These are phyloP conservation scores for Meriones unguiculatus DNA, from an alignment of 2,113 vertebrate genomes.

Conservation along the genomic window DNA sequence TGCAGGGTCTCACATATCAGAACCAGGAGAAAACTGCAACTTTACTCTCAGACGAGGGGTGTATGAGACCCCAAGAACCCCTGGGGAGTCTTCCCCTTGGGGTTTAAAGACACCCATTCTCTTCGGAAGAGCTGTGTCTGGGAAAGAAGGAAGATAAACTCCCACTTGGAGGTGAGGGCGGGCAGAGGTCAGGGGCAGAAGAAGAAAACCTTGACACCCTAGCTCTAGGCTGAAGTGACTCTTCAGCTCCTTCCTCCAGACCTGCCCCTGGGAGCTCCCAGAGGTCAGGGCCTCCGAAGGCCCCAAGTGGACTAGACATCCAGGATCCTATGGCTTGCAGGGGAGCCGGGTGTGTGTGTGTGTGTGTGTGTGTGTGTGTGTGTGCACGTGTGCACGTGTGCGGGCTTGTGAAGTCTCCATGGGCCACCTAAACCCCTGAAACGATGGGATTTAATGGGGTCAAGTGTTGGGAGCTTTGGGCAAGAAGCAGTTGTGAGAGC, in stretches of 20 bases:
- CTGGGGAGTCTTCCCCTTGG: not conserved
- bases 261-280: not conserved
- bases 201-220: not conserved
- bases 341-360: not conserved
- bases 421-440: constrained; percentile 58
- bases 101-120: not conserved
- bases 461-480: constrained; percentile 60
- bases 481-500: constrained; percentile 58
- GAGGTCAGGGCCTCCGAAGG: not conserved
- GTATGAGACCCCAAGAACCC: not conserved
- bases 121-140: not conserved
- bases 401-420: not conserved
- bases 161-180: not conserved
- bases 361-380: no score
- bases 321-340: not conserved
- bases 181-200: not conserved
- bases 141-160: not conserved
- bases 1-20: not conserved
- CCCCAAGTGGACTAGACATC: not conserved
- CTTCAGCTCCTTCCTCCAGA: not conserved
- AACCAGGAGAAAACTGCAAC: not conserved
- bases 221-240: fast-evolving
- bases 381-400: no score
- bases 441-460: constrained; percentile 69
- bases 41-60: no score